Evolutionary conservation across 2,113 vertebrate genomes (phyloP), one percentile per base, ranked within the genome.

Genomic region (Sapayoa aenigma): DNA sequence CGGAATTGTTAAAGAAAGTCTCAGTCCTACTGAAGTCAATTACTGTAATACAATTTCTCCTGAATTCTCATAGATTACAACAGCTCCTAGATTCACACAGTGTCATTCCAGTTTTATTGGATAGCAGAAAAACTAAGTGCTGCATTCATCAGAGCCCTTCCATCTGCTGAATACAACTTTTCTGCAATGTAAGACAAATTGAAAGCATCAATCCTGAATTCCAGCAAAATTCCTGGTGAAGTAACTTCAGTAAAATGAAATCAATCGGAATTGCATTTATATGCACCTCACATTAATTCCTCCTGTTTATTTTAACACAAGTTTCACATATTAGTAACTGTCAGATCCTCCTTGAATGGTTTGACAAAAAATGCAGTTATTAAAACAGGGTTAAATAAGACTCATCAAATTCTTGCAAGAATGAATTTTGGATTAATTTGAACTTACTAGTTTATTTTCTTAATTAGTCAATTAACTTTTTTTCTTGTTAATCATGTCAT

Each of bases 1-100:
- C 9, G 87, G 89, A 95, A 95, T 85, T 90, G 69, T 89, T 69
- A 52, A 87, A 76, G 94, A 87, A 89, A 87, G 28, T 56, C 91
- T 92, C 27, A 1, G 75, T 94, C 78, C 77, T 94, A 90, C 75
- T 65, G 80, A 95, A 96, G 94, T 95, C 82, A 97, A 95, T 96
- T 96, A 95, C 89, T 62, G 58, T 49, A 94, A 95, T 87, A 93
- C 76, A 93, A 95, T 96, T 97, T 97, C 80, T 90, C 66, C 59
- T 46, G 71, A 75, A 65, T 95, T 91, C 80, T 95, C 86, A 35
- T 55, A 91, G 90, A 84, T 89, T 71, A 88, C 17, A 50, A 62
- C 68, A 93, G 89, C 77, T 94, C 77, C 86, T 60, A 56, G 67
- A 80, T 65, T 69, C 92, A 78, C 78, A 90, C 33, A 53, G 56